phyloP scores from a whole-genome alignment of 2,888 invertebrate species.

The Polyommatus iphigenia region DNA sequence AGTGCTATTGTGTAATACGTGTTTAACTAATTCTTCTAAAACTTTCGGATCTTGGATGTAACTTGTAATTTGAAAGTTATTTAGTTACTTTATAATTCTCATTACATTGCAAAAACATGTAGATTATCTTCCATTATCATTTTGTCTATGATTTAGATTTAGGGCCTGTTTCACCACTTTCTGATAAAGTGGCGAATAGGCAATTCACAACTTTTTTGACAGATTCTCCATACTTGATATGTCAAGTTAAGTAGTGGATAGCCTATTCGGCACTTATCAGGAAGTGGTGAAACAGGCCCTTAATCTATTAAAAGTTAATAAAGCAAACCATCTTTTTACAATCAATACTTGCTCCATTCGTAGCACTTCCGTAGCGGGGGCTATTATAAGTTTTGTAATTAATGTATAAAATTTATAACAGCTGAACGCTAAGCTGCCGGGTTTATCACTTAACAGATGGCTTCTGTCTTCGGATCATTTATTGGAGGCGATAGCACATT shows the following conservation, averaged over 20 bases:
- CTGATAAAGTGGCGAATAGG: no score
- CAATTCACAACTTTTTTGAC: no score
- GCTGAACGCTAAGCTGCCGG: not conserved
- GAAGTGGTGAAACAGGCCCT: not conserved
- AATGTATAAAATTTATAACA: slow-evolving; percentile 19
- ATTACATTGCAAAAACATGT: not conserved
- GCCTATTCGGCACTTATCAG: no score
- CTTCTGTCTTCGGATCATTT: slow-evolving; percentile 9
- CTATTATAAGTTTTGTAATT: slow-evolving; percentile 27
- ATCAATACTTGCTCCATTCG: not conserved
- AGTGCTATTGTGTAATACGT: not conserved
- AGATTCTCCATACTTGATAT: no score
- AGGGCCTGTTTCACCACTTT: no score
- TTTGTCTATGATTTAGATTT: not conserved
- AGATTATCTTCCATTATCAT: not conserved
- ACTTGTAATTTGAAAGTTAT: not conserved
- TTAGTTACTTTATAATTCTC: not conserved
- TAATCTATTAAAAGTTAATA: not conserved
- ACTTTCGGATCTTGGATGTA: not conserved
- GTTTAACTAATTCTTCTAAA: not conserved
- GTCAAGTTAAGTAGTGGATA: no score
- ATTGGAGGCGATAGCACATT: slow-evolving; percentile 26
- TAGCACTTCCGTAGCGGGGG: not conserved
- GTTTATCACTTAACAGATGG: slow-evolving; percentile 28
- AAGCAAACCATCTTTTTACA: not conserved